phyloP scores from a whole-genome alignment of 2,888 invertebrate genomes.

The Drosophila mimetica region DNA sequence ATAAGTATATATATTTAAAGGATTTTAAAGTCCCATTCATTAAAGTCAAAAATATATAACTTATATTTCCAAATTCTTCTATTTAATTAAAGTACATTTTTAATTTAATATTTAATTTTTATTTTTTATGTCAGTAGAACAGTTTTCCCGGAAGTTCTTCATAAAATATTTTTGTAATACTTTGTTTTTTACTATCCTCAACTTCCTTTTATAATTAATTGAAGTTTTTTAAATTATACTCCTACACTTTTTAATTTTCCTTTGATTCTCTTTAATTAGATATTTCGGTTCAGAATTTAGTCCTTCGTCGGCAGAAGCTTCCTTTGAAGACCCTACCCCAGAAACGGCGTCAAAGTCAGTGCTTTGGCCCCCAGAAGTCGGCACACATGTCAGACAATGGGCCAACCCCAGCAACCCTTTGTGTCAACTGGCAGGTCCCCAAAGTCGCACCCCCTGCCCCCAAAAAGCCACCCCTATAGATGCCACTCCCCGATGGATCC shows the following conservation, averaged over 20 bases:
- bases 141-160: slow-evolving; percentile 3
- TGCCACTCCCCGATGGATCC: slow-evolving; percentile 38
- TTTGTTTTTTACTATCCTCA: not conserved
- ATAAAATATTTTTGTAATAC: slow-evolving; percentile 4
- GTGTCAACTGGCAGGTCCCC: slow-evolving; percentile 62
- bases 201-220: no score
- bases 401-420: slow-evolving; percentile 45
- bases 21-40: no score
- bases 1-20: no score
- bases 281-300: not conserved
- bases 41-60: no score
- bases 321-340: slow-evolving; percentile 23
- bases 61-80: no score
- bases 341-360: slow-evolving; percentile 12
- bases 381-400: slow-evolving; percentile 34
- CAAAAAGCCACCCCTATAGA: not conserved
- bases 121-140: not conserved
- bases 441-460: slow-evolving; percentile 43
- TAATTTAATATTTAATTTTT: no score
- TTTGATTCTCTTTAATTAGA: not conserved
- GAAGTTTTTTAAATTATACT: no score
- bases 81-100: no score
- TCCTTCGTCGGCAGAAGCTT: not conserved
- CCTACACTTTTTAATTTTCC: not conserved
- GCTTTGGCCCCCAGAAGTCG: not conserved